Percentiles rank a stretch among this genome's conserved stretches.
Conservation (phyloP, 2,797 vertebrate species). For the Acipenser transmontanus region DNA sequence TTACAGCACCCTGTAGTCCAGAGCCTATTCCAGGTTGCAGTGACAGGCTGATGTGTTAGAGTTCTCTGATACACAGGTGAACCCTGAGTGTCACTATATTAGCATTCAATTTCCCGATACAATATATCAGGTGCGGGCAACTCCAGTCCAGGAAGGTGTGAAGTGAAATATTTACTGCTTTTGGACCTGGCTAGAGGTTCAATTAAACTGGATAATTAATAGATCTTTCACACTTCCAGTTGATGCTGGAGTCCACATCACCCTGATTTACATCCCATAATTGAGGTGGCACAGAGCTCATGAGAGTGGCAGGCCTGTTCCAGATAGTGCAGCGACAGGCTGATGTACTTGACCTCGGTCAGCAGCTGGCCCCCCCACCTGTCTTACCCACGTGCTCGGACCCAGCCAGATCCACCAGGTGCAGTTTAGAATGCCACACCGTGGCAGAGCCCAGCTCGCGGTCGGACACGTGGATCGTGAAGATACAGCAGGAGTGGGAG, state of each 20-base stretch:
- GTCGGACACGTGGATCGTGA: conserved; percentile 85
- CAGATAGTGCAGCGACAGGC: conserved; percentile 86
- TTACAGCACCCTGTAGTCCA: not conserved
- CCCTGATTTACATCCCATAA: too few species aligned
- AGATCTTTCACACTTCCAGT: not conserved
- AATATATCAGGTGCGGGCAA: too few species aligned
- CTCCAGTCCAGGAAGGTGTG: too few species aligned
- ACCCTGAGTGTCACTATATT: too few species aligned
- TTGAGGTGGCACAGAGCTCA: too few species aligned
- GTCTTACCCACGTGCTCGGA: conserved; percentile 88
- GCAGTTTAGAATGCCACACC: conserved; percentile 78
- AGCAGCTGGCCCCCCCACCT: conserved; percentile 77
- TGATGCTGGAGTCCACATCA: too few species aligned
- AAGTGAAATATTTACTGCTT: too few species aligned
- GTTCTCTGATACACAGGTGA: too few species aligned
- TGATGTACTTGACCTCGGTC: conserved; percentile 95
- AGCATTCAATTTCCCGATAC: too few species aligned
- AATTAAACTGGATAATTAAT: not conserved
- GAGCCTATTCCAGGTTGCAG: too few species aligned
- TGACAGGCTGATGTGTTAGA: too few species aligned
- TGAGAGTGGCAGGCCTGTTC: conserved; percentile 72
- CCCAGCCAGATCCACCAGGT: conserved; percentile 91
- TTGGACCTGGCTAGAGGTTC: too few species aligned
- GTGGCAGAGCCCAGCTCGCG: conserved; percentile 81
- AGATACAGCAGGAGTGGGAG: conserved; percentile 92